These are phyloP conservation scores for Podarcis raffonei DNA, from an alignment of 2,113 vertebrate genomes.

Conservation along the genomic window DNA sequence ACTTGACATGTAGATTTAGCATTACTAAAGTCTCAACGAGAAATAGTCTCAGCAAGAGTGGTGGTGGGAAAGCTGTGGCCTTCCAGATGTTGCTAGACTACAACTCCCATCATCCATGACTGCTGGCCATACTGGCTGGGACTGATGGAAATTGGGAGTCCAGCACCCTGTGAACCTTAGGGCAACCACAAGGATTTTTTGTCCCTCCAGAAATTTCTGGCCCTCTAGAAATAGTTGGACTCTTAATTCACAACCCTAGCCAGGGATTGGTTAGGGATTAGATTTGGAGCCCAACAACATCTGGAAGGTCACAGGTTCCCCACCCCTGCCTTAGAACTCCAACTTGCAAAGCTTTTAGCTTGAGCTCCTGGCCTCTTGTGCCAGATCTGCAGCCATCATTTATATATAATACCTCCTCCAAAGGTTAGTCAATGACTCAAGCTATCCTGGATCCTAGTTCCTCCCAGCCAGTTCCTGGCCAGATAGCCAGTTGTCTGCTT, in stretches of 20 bases:
- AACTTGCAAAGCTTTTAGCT: not conserved
- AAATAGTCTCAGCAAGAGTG: not conserved
- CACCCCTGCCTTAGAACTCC: too few relatives aligned
- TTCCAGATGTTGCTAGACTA: too few relatives aligned
- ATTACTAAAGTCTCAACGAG: not conserved
- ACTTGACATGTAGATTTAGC: not conserved
- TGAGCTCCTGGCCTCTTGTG: not conserved
- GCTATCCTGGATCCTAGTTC: not conserved
- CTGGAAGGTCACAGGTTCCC: not conserved
- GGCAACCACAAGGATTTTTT: too few relatives aligned
- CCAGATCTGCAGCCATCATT: not conserved
- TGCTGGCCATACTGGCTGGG: too few relatives aligned
- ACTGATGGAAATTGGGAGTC: too few relatives aligned
- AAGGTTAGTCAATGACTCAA: not conserved
- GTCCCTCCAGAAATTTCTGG: too few relatives aligned
- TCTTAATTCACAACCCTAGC: too few relatives aligned
- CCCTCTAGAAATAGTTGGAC: too few relatives aligned
- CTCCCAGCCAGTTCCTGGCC: not conserved
- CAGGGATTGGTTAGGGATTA: not conserved
- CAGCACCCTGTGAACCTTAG: too few relatives aligned
- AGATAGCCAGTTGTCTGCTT: not conserved
- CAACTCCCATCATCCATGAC: too few relatives aligned
- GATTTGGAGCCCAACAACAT: not conserved
- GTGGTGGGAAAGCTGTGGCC: not conserved
- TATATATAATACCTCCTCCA: not conserved